Conservation (phyloP, 2,888 invertebrate genomes). For the Ctena decussata region DNA sequence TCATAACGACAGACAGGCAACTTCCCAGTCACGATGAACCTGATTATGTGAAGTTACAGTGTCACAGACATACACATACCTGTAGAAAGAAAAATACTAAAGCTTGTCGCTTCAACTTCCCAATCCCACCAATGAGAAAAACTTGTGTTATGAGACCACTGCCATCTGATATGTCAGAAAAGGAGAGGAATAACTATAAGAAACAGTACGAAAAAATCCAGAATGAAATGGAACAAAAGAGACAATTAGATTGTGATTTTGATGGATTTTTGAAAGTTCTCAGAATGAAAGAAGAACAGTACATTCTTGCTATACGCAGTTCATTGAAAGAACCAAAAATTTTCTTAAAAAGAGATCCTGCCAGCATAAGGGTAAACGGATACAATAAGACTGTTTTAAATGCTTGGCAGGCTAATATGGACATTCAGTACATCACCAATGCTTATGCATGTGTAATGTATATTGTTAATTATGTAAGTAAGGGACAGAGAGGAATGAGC, state of each 20-base stretch:
- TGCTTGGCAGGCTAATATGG: constrained; percentile 56
- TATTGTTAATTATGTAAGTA: constrained; percentile 34
- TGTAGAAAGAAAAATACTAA: constrained; percentile 20
- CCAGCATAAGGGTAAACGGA: constrained; percentile 45
- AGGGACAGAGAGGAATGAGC: constrained; percentile 27
- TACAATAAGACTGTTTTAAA: constrained; percentile 47
- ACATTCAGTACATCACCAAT: constrained; percentile 57
- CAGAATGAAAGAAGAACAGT: constrained; percentile 34
- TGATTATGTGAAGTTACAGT: constrained; percentile 26
- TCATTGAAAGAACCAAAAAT: constrained; percentile 35
- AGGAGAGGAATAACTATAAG: constrained; percentile 37
- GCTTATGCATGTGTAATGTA: constrained; percentile 52
- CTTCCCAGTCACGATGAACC: background rate
- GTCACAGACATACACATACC: constrained; percentile 44
- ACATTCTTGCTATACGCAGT: constrained; percentile 30
- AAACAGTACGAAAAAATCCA: constrained; percentile 27
- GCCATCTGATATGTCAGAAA: background rate
- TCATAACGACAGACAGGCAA: constrained; percentile 21
- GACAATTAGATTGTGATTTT: no score
- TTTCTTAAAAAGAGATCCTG: constrained; percentile 47
- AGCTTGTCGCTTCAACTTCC: constrained; percentile 50
- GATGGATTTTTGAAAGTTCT: background rate
- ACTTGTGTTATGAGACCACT: constrained; percentile 48
- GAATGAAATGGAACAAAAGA: constrained; percentile 3
- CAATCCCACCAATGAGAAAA: constrained; percentile 35